Base-by-base conservation (phyloP, 2,797 vertebrate genomes). In the Ceyx erithaca region DNA sequence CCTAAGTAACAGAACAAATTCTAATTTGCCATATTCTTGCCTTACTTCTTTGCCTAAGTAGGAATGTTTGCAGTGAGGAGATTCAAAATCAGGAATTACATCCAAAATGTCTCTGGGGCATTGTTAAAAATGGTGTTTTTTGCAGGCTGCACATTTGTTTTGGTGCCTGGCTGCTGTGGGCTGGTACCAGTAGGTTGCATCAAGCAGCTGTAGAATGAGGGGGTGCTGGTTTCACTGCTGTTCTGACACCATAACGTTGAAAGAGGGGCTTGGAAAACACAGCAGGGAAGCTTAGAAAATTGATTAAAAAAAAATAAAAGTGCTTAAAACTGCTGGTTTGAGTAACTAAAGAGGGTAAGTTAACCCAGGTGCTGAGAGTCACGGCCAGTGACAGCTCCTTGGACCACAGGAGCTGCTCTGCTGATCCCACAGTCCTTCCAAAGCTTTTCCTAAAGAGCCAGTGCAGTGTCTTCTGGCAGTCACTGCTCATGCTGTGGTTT, bases 181-280 rank as follows among this genome's bases (percentile, higher is more conserved):
- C 1, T 68, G 28, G 49, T 70, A 18, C 58, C 58, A 54, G 46
- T 14, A 33, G 35, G 12, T 64, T 89, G 64, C 26, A 64, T 67
- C n/a, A 30, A 37, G 26, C 20, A 14, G 1, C 30, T 17, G 7
- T 3, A 20, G 40, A 59, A 35, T 9, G n/a, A 14, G 40, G 40
- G 72, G 46, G 15, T 87, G 49, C 35, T 72, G 40, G 20, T 78
- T 85, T 84, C 5, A 1, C 40, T 83, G 76, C 51, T 14, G 0
- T 66, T 81, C 35, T 5, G 2, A 43, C 30, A 14, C 40, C 1
- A 0, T 19, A 3, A 10, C 3, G 0, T 21, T 59, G 49, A n/a
- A 68, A 84, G 59, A 49, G 18, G 17, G 28, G 41, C 25, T 61
- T 30, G 57, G 52, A 69, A 73, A 73, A 49, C 25, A 52, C 21